These are phyloP conservation scores for Knipowitschia caucasica DNA, from an alignment of 2,797 vertebrate genomes.

Conservation along the genomic window DNA sequence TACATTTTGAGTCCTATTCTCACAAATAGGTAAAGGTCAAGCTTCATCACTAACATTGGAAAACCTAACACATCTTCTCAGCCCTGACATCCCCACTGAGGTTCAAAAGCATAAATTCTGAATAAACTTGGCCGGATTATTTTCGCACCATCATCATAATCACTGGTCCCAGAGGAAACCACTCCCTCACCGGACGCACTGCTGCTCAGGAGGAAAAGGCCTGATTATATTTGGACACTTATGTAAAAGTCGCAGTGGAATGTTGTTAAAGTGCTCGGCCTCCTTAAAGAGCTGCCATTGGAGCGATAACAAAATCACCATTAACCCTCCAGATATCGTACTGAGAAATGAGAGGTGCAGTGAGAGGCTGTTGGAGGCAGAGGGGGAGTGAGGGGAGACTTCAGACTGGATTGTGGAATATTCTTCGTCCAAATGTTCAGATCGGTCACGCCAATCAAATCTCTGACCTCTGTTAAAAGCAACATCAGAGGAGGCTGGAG, in stretches of 20 bases:
- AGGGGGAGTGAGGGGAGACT: too few relatives aligned
- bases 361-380: too few relatives aligned
- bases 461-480: too few relatives aligned
- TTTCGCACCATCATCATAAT: slow-evolving; percentile 53
- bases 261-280: slow-evolving; percentile 10
- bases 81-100: slow-evolving; percentile 6
- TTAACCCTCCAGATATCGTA: slow-evolving; percentile 2
- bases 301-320: slow-evolving; percentile 23
- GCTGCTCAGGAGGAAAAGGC: slow-evolving; percentile 21
- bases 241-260: slow-evolving; percentile 31
- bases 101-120: slow-evolving; percentile 37
- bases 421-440: too few relatives aligned
- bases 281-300: slow-evolving; percentile 25
- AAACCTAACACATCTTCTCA: not conserved
- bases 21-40: too few relatives aligned
- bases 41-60: too few relatives aligned
- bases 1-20: too few relatives aligned
- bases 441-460: too few relatives aligned
- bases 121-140: slow-evolving; percentile 44
- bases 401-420: too few relatives aligned
- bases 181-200: slow-evolving; percentile 45
- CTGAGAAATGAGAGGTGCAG: not conserved
- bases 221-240: slow-evolving; percentile 37
- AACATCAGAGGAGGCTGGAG: too few relatives aligned
- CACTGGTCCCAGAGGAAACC: slow-evolving; percentile 30